Evolutionary conservation across 1,140 invertebrate genomes (phyloP), one percentile per base, ranked within the genome.

Genomic region (Hyles euphorbiae): DNA sequence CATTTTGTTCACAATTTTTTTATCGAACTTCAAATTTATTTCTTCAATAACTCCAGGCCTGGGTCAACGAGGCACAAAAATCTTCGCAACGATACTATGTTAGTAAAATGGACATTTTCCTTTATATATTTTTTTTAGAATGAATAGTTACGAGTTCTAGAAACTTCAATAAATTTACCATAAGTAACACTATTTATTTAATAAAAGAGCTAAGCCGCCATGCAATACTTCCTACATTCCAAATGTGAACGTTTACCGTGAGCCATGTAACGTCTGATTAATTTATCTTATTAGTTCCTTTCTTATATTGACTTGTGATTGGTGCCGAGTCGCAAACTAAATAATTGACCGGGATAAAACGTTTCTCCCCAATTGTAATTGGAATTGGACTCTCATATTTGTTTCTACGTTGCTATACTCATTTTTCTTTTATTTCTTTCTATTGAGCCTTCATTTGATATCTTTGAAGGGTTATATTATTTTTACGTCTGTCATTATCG

Each of bases 291-390:
- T 63, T 63, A 60, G 55, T 56, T 56, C 43, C 12, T 44, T 43
- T 22, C 36, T 40, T 40, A 40, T 40, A 40, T 40, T 1, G 36
- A 40, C 36, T 49, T 59, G 44, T 12, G 52, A 54, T 33, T 47
- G 11, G 33, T 44, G 32, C 44, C 10, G 34, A 62, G 58, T 48
- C 45, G 60, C 58, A 48, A 67, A 67, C 65, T 67, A 67, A 62
- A 67, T 67, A 67, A 67, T 63, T 67, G 65, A 61, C 60, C 55
- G 56, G 54, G 61, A 63, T 61, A 60, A 61, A 67, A 61, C 36
- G 65, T 67, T 67, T 58, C 36, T 58, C 9, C 33, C 47, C 44
- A 65, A 65, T 52, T 63, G 49, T 63, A 67, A 67, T 52, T 63
- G 49, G 63, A 67, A 67, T 67, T 67, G 61, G 56, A 53, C 63